Base-by-base conservation (phyloP, 2,797 vertebrate genomes). In the Smutsia temminckii region DNA sequence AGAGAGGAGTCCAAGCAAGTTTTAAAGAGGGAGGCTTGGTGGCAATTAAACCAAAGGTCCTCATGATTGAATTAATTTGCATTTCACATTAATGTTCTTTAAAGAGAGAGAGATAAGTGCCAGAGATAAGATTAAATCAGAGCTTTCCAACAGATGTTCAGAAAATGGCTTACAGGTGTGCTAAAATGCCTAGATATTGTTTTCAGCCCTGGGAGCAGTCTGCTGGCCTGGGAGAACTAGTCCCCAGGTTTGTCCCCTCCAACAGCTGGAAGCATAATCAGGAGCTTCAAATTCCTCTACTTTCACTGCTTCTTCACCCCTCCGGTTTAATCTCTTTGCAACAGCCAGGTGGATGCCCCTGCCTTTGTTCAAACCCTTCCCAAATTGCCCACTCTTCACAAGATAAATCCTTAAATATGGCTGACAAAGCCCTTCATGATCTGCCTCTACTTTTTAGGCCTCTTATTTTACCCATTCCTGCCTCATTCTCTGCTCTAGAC, bases 191-290 rank as follows among this genome's bases (percentile, higher is more conserved):
- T 59, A 27, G 7, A n/a, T 57, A 51, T 8, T 57, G 64, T 64
- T 34, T 25, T 69, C 34, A 40, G 8, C 29, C 14, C 34, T 32
- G 63, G 29, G 51, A 49, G n/a, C 10, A 78, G 21, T 51, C 68
- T 40, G 25, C 63, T 89, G 53, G 66, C 32, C 51, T 42, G 13
- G 27, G 25, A 51, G 34, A 80, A 29, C 14, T 11, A 17, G 25
- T 64, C 66, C 23, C 11, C 42, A 64, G 42, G 20, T 10, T 34
- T 55, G 14, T 46, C 4, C 12, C 46, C 25, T 72, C 46, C 40
- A 55, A 40, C 25, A 88, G 42, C 59, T 92, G 64, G n/a, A 78
- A 88, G 32, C 29, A 53, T 96, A 85, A 63, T n/a, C 20, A 77
- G 18, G 17, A 37, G 6, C 34, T 93, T 69, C 59, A 61, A 63